Evolutionary conservation across 2,113 vertebrate genomes (phyloP).

Genomic region (Copsychus sechellarum): DNA sequence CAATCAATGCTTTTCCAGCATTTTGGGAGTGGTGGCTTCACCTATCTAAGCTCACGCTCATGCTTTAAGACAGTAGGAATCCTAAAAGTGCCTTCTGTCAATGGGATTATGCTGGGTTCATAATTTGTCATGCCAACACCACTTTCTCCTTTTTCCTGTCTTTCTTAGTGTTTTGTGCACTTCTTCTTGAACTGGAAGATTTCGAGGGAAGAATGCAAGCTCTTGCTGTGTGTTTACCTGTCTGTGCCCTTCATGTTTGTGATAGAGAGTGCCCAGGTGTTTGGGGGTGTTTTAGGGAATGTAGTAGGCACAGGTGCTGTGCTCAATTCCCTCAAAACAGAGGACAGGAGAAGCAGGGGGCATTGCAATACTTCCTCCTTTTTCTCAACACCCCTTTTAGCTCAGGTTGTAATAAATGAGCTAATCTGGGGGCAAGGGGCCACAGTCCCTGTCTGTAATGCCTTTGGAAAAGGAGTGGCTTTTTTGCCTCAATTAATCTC

Average conservation of each 20-base stretch:
- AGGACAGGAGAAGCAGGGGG: background rate
- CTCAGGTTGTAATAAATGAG: background rate
- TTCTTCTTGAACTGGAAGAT: background rate
- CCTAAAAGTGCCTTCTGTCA: background rate
- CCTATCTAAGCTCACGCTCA: background rate
- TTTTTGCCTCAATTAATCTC: background rate
- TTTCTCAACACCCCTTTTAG: background rate
- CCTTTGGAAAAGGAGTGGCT: background rate
- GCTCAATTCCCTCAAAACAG: background rate
- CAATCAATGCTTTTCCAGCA: background rate
- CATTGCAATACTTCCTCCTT: background rate
- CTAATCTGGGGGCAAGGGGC: background rate
- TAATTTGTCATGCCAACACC: background rate
- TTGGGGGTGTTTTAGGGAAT: background rate
- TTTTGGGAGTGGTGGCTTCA: background rate
- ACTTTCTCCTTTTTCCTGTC: background rate
- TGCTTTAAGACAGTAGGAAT: background rate
- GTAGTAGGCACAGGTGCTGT: background rate
- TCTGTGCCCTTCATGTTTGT: background rate
- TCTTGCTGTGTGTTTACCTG: background rate
- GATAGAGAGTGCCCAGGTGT: background rate
- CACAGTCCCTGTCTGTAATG: background rate
- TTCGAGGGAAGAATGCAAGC: background rate
- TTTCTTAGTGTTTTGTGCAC: background rate
- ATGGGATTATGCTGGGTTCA: background rate